Evolutionary conservation across 2,888 invertebrate species (phyloP), one percentile per base, ranked within the genome.

Genomic region (Dendrolimus pini): DNA sequence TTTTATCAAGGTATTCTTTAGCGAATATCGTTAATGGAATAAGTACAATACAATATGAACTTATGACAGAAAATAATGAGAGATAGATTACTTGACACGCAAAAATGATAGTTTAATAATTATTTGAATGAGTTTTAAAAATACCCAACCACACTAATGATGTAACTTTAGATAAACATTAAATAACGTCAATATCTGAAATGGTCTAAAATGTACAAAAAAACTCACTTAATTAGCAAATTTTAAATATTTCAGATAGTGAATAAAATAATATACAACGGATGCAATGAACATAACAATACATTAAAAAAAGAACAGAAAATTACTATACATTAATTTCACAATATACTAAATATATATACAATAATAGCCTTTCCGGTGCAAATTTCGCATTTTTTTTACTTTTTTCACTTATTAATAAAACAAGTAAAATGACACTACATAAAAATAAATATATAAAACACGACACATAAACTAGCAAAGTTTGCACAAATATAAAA

Each of bases 11-110:
- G 80, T 84, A 81, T 83, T 74, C 77, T 84, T 88, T 88, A 88
- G 82, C 77, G 82, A 89, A 89, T 86, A 89, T 84, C 82, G 80
- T 86, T 83, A 85, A 85, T 88, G 82, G 81, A 82, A 86, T 89
- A 90, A 88, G 89, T 89, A 89, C 88, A 87, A 85, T 89, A 89
- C 76, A 85, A 80, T 77, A 85, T 85, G 83, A 80, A 83, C 81
- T 81, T 83, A 87, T 81, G 79, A 82, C 77, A 80, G 78, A 81
- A 80, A 75, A 75, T 74, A 81, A 80, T 74, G 78, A 78, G 80
- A 80, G 78, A 77, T 68, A 83, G 64, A 78, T 77, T 76, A 82
- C 64, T 77, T 76, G 82, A 83, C 77, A 79, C 67, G 73, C 74
- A 71, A 70, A 72, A 75, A 85, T 80, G 77, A 82, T 77, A 70